phyloP scores from a whole-genome alignment of 2,113 vertebrate genomes.

The Narcine bancroftii region DNA sequence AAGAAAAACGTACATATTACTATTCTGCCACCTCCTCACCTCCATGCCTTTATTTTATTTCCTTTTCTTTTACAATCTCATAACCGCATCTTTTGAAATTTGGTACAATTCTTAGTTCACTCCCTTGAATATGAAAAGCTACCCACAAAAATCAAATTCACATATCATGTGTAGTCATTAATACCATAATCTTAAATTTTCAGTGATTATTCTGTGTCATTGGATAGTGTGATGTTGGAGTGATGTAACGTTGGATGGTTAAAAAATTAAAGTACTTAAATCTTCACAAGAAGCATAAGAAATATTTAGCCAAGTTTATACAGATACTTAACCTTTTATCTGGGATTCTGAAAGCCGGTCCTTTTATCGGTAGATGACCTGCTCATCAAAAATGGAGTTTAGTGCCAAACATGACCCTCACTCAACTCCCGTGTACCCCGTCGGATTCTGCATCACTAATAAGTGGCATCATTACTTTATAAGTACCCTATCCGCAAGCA shows the following conservation, averaged over 20 bases:
- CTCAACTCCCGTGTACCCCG: no score
- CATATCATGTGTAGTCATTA: not conserved
- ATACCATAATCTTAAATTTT: not conserved
- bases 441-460: no score
- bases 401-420: no score
- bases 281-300: not conserved
- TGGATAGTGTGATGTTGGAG: not conserved
- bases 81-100: not conserved
- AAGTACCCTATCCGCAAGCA: no score
- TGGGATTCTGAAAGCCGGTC: no score
- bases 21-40: not conserved
- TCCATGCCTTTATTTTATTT: not conserved
- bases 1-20: conserved; percentile 32
- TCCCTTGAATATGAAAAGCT: not conserved
- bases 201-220: not conserved
- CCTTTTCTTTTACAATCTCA: not conserved
- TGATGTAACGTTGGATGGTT: not conserved
- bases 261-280: no score
- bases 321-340: no score
- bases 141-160: not conserved
- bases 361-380: no score
- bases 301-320: not conserved
- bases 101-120: not conserved
- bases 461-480: no score
- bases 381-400: no score